phyloP scores from a whole-genome alignment of 2,797 vertebrate genomes.

The Lacerta viridis region DNA sequence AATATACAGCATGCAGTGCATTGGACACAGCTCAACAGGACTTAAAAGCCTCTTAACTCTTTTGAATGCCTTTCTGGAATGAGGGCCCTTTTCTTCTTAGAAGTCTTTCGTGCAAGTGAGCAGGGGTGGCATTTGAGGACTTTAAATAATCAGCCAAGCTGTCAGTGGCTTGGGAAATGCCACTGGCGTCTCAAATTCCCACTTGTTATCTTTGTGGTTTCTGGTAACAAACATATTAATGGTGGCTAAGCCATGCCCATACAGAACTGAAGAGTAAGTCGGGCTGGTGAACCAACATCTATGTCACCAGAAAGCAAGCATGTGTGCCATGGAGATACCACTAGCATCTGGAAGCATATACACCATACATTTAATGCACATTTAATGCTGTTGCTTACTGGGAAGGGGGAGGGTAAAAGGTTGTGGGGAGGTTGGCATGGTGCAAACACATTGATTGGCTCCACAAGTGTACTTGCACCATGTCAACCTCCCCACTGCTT shows the following conservation, averaged over 20 bases:
- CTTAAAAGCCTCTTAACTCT: slow-evolving; percentile 10
- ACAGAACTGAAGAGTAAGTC: slow-evolving; percentile 12
- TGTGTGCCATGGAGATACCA: not conserved
- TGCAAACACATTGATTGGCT: too few species aligned
- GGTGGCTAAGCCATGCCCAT: slow-evolving; percentile 16
- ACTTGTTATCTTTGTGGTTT: slow-evolving; percentile 51
- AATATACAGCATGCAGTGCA: rapidly evolving
- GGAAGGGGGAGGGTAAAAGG: too few species aligned
- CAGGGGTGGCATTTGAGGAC: not conserved
- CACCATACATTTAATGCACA: too few species aligned
- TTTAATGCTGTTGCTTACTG: too few species aligned
- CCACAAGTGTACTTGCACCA: too few species aligned
- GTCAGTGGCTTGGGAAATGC: slow-evolving; percentile 57
- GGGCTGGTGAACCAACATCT: slow-evolving; percentile 1
- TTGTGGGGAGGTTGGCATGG: too few species aligned
- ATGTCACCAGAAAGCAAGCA: slow-evolving; percentile 31
- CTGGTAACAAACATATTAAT: slow-evolving; percentile 54
- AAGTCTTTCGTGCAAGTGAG: slow-evolving; percentile 14
- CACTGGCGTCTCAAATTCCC: slow-evolving; percentile 46
- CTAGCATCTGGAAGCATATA: not conserved
- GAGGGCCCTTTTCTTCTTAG: not conserved
- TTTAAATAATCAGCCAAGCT: slow-evolving; percentile 50
- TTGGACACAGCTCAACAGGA: not conserved
- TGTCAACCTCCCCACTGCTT: too few species aligned
- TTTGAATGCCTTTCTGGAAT: slow-evolving; percentile 32